Base-by-base conservation (phyloP, 92 coral and sea anemone genomes). In the Virgularia gustaviana region DNA sequence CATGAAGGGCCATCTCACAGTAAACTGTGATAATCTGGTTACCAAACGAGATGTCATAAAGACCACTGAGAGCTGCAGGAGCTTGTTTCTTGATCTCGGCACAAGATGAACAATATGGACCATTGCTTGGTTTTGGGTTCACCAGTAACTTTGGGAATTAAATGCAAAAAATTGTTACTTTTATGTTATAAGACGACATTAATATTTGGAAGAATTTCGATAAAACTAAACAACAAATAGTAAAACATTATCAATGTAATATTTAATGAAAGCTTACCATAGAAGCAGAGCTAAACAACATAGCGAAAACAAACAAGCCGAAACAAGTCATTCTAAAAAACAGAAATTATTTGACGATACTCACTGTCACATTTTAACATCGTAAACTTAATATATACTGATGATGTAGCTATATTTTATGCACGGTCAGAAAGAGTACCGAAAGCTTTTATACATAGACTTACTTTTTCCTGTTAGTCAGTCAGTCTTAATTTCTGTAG, bases 1-100 rank as follows among this genome's bases (percentile, higher is more conserved):
- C 88, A 30, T 70, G 43, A 11, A 57, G 37, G 6, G 76, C 82
- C 71, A 75, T 76, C 25, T 85, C 89, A 29, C 89, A 85, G 31
- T 81, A 85, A 3, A 84, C 88, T 24, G 68, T 76, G 32, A 56
- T 9, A 5, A 63, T 36, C 0, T 19, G 34, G 31, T 34, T 36
- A 15, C 20, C 27, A 20, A 56, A 27, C 28, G 11, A 2, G 18
- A 83, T 79, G 10, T 25, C 59, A 32, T 83, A 83, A 9, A 79
- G 65, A 7, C 88, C 88, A 68, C 78, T 83, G 36, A 57, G 57
- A 0, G 80, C 70, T 9, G 6, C 15, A 8, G 80, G 80, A 16
- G 36, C 12, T 34, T 15, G 29, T 28, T 10, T 16, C 36, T 62
- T 75, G 45, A 75, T 75, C 13, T 41, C 39, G 32, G 31, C 15